These are phyloP conservation scores for Telmatochromis brichardi DNA, from an alignment of 2,113 vertebrate genomes.

Conservation along the genomic window DNA sequence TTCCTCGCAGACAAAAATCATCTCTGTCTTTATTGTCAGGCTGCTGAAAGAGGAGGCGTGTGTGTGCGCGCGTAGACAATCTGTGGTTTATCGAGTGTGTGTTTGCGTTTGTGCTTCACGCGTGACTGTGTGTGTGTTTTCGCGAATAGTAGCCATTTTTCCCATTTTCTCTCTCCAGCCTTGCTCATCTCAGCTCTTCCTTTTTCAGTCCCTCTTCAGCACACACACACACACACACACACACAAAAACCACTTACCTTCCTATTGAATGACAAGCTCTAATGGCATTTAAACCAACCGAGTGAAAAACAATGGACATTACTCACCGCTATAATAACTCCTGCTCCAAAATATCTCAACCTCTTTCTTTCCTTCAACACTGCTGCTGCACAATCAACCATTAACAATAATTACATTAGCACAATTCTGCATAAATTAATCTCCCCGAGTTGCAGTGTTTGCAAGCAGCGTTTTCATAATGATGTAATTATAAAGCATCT, in stretches of 20 bases:
- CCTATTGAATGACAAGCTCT: slow-evolving; percentile 25
- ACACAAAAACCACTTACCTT: neutral
- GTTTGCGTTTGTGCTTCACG: neutral
- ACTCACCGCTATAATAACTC: slow-evolving; percentile 27
- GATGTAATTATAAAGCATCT: neutral
- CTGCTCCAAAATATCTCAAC: slow-evolving; percentile 2
- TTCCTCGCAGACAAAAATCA: slow-evolving; percentile 44
- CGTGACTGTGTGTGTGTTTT: neutral
- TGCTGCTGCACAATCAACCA: slow-evolving; percentile 4
- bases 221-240: neutral
- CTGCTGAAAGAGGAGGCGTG: slow-evolving; percentile 24
- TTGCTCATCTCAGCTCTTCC: neutral
- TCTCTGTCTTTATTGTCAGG: slow-evolving; percentile 41
- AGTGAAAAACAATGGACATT: slow-evolving; percentile 17
- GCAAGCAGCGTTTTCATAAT: slow-evolving; percentile 1
- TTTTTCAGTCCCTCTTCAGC: neutral
- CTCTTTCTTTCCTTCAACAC: neutral
- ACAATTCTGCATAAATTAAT: slow-evolving; percentile 6
- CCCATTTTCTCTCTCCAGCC: slow-evolving; percentile 9
- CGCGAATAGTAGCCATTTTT: slow-evolving; percentile 29
- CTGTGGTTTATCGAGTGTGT: neutral
- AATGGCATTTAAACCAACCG: slow-evolving; percentile 17
- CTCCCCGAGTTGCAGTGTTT: slow-evolving; percentile 3
- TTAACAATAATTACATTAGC: slow-evolving; percentile 17
- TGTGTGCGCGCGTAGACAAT: neutral